phyloP scores from a whole-genome alignment of 2,113 vertebrate genomes.

The Alethe castanea region DNA sequence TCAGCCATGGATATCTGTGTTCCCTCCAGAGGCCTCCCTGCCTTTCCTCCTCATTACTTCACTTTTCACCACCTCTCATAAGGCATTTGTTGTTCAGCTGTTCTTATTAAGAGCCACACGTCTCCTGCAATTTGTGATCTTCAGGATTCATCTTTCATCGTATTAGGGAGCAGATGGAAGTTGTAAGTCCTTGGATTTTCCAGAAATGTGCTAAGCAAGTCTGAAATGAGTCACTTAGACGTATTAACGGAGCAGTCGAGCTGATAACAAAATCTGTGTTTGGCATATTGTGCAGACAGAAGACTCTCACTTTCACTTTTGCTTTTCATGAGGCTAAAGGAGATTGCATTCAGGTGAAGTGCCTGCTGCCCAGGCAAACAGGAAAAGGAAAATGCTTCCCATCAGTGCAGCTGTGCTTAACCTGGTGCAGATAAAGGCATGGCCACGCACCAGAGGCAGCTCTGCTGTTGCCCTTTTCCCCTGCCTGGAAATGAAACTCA shows the following conservation, averaged over 20 bases:
- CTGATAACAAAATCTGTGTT: not conserved
- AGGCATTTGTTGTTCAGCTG: constrained; percentile 47
- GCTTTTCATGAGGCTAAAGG: not conserved
- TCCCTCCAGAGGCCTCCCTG: constrained; percentile 37
- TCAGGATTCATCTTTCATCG: constrained; percentile 55
- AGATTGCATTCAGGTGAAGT: not conserved
- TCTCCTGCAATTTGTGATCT: constrained; percentile 38
- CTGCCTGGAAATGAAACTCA: not conserved
- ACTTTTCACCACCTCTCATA: constrained; percentile 48
- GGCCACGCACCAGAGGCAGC: not conserved
- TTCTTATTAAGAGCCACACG: constrained; percentile 17
- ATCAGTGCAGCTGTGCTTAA: not conserved
- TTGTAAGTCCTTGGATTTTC: constrained; percentile 41
- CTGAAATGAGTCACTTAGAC: constrained; percentile 51
- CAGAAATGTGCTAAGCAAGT: constrained; percentile 48
- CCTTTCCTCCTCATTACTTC: constrained; percentile 51
- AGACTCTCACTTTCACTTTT: constrained; percentile 18
- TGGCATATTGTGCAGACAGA: not conserved
- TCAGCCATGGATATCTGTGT: not conserved
- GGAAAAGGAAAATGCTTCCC: not conserved
- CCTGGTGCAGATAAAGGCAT: not conserved
- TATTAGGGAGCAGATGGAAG: constrained; percentile 60
- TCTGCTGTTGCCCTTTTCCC: not conserved
- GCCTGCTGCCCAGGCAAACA: not conserved
- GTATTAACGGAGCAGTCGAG: constrained; percentile 21